Conservation (phyloP, 2,888 invertebrate species). For the Zeuzera pyrina region DNA sequence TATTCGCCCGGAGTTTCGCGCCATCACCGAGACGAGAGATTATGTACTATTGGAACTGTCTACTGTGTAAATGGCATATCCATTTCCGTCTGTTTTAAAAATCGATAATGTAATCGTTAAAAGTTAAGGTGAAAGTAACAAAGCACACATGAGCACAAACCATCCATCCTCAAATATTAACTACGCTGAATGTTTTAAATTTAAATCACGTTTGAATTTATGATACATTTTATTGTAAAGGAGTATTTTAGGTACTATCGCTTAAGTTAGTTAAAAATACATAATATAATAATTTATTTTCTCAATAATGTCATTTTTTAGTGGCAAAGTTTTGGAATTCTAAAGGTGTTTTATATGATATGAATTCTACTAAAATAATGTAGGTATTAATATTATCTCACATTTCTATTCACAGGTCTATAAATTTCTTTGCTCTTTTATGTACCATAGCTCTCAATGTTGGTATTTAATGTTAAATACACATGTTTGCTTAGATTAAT, state of each 20-base stretch:
- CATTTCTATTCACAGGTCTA: neutral
- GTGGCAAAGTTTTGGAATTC: conserved; percentile 43
- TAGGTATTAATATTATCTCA: conserved; percentile 3
- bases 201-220: conserved; percentile 71
- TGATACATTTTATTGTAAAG: conserved; percentile 71
- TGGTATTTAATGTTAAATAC: conserved; percentile 22
- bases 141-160: conserved; percentile 71
- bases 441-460: conserved; percentile 33
- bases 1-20: no score
- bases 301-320: conserved; percentile 47
- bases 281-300: conserved; percentile 69
- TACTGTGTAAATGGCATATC: no score
- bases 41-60: no score
- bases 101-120: conserved; percentile 61
- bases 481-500: conserved; percentile 13
- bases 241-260: conserved; percentile 61
- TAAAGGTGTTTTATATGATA: conserved; percentile 56
- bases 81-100: conserved; percentile 20
- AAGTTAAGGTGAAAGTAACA: conserved; percentile 56
- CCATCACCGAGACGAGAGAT: no score
- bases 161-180: conserved; percentile 67
- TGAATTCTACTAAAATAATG: conserved; percentile 34
- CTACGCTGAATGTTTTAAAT: conserved; percentile 66
- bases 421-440: conserved; percentile 36
- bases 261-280: conserved; percentile 67